phyloP scores from a whole-genome alignment of 2,113 vertebrate species.

The Bubo bubo region DNA sequence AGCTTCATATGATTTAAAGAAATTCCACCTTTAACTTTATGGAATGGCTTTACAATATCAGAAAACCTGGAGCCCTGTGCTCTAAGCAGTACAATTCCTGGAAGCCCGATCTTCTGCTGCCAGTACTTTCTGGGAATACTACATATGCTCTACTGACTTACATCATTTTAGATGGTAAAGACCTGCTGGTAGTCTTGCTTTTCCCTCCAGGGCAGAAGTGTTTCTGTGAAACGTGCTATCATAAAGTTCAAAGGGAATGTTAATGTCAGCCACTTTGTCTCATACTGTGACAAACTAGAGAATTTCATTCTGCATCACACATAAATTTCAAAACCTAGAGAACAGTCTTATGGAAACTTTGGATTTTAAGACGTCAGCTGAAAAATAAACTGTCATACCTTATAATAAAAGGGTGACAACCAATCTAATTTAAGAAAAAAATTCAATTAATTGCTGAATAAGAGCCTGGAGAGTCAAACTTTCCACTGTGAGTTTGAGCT shows the following conservation, averaged over 20 bases:
- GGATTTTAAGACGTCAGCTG: not conserved
- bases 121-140: slow-evolving; percentile 14
- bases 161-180: not conserved
- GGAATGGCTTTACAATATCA: not conserved
- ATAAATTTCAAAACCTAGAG: not conserved
- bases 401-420: not conserved
- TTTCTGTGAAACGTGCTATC: not conserved
- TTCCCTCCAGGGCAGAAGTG: not conserved
- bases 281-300: not conserved
- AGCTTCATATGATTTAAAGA: not conserved
- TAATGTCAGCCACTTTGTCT: not conserved
- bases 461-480: not conserved
- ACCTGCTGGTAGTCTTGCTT: not conserved
- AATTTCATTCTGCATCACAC: not conserved
- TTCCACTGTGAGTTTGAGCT: not conserved
- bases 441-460: not conserved
- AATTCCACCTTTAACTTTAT: not conserved
- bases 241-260: not conserved
- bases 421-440: not conserved
- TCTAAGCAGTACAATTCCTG: not conserved
- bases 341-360: not conserved
- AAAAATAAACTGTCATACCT: not conserved
- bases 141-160: not conserved
- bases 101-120: not conserved
- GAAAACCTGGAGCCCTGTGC: not conserved